Percentiles rank a stretch among this genome's conserved stretches.
Evolutionary conservation across 2,797 vertebrate genomes (phyloP).

Genomic region (Xerus rutilus): DNA sequence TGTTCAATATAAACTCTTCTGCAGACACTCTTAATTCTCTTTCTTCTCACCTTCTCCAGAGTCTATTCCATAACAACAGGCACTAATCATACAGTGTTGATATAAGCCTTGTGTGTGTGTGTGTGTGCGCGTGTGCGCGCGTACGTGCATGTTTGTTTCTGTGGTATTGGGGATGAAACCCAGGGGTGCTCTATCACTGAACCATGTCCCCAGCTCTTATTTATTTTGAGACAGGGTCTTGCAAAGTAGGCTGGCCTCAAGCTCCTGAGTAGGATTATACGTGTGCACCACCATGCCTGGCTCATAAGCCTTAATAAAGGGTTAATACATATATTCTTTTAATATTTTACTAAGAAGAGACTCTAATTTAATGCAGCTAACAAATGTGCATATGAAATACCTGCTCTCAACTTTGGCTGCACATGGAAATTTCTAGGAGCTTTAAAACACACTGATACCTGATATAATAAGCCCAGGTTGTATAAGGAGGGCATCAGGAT

Average conservation of each 20-base stretch:
- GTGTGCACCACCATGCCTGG: not conserved
- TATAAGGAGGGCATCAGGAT: not conserved
- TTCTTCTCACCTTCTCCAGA: not conserved
- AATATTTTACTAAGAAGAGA: conserved; percentile 23
- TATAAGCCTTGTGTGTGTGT: not conserved
- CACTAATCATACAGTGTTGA: not conserved
- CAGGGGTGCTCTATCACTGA: not conserved
- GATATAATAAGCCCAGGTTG: not conserved
- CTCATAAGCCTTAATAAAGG: not conserved
- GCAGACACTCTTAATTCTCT: not conserved
- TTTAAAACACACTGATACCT: not conserved
- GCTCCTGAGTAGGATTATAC: not conserved
- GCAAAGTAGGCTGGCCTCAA: not conserved
- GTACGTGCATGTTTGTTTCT: not conserved
- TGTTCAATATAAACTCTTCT: not conserved
- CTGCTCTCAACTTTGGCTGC: not conserved
- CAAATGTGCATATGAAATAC: not conserved
- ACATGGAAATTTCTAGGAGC: not conserved
- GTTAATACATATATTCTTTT: conserved; percentile 13
- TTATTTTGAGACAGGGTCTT: not conserved
- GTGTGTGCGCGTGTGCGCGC: too few relatives aligned
- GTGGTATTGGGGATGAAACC: not conserved
- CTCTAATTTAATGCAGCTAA: not conserved
- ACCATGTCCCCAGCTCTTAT: not conserved
- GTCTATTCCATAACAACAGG: not conserved